Evolutionary conservation across 1,140 invertebrate genomes (phyloP), one percentile per base, ranked within the genome.

Genomic region (Zeugodacus cucurbitae): DNA sequence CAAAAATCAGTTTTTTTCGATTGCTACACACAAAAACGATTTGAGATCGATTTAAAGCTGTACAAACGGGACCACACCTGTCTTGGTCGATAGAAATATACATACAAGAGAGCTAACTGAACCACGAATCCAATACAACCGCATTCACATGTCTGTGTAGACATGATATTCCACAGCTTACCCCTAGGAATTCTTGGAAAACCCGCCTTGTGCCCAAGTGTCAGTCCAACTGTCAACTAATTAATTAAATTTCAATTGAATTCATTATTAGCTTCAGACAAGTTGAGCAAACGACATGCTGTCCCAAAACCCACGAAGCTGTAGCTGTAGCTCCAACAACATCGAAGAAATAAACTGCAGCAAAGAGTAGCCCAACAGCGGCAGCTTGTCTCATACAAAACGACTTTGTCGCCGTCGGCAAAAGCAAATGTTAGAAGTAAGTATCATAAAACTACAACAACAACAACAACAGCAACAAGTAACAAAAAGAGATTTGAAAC

Each of bases 211-310:
- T 48, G 8, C 6, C 22, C 62, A 82, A 74, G 29, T 64, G 88
- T 87, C 88, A 87, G 57, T 89, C 74, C 86, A 87, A 87, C 67
- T 89, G 88, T 89, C 88, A 89, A 85, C 88, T 89, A 89, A 89
- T 89, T 89, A 89, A 89, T 89, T 89, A 89, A 89, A 89, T 82
- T 89, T 89, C 88, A 89, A 89, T 89, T 87, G 88, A 89, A 89
- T 89, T 89, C 87, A 87, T 89, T 89, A 62, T 89, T 89, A 62
- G 62, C 85, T 29, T 14, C 22, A 57, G 29, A 20, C 37, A 82
- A 82, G 86, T 26, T 59, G 57, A 54, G 57, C 57, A n/a, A 62
- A 87, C 58, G 58, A 48, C 58, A 26, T 82, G 74, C 41, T 82
- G 74, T 82, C 37, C 41, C n/a, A 82, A 82, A 48, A 48, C 32